Conservation (phyloP, 1,140 invertebrate genomes). For the Caerostris extrusa region DNA sequence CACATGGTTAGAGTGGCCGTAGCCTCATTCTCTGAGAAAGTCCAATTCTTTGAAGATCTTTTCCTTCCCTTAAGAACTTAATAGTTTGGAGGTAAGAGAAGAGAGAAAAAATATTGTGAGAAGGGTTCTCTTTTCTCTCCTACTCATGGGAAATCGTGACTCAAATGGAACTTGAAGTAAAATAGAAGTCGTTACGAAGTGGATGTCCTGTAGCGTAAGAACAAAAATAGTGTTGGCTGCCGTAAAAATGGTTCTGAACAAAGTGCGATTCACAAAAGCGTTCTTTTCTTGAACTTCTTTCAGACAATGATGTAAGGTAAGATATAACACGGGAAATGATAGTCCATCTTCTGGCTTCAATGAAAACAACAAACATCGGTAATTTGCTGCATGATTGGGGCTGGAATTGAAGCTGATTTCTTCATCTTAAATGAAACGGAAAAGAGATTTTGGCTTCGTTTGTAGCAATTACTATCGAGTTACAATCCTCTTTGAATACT, state of each 20-base stretch:
- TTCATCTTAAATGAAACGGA: neutral
- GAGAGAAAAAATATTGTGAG: conserved; percentile 22
- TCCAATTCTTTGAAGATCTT: neutral
- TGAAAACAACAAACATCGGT: conserved; percentile 14
- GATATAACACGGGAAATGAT: neutral
- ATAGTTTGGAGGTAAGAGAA: conserved; percentile 21
- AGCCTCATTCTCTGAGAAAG: neutral
- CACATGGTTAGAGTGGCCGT: conserved; percentile 19
- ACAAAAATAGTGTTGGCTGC: neutral
- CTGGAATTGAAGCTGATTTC: neutral
- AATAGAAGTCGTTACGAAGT: conserved; percentile 42
- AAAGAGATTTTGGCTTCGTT: neutral
- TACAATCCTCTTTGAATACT: neutral
- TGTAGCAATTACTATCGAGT: neutral
- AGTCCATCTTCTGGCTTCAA: neutral
- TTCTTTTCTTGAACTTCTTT: neutral
- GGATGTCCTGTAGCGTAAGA: conserved; percentile 28
- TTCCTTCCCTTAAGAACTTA: conserved; percentile 36
- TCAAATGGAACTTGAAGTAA: conserved; percentile 5
- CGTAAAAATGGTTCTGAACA: conserved; percentile 46
- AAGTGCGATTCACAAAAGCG: neutral
- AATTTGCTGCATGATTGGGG: conserved; percentile 19
- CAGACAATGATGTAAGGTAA: neutral
- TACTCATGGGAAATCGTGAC: conserved; percentile 47
- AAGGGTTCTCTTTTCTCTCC: neutral